These are phyloP conservation scores for Gymnopithys bicolor DNA, from an alignment of 2,797 vertebrate species.

Conservation along the genomic window DNA sequence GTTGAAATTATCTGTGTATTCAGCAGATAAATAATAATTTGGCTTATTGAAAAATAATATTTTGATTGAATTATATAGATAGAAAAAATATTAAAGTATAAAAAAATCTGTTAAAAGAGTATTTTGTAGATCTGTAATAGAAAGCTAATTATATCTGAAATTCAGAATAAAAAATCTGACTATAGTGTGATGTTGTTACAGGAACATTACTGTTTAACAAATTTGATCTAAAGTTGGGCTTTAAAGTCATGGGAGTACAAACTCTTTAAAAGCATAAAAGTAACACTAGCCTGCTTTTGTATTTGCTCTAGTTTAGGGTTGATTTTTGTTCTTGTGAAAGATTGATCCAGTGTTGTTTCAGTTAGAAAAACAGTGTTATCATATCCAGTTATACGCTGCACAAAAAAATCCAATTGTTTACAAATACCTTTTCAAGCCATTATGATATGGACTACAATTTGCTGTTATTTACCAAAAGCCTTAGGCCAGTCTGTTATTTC, in stretches of 20 bases:
- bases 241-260: not conserved
- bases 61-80: not conserved
- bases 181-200: not conserved
- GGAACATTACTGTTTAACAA: not conserved
- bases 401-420: not conserved
- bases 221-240: not conserved
- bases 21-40: not conserved
- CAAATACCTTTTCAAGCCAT: not conserved
- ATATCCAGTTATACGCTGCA: not conserved
- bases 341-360: not conserved
- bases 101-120: not conserved
- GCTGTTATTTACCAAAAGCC: conserved; percentile 8
- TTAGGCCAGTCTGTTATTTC: not conserved
- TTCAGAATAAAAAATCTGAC: not conserved
- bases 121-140: not conserved
- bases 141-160: not conserved
- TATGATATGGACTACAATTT: not conserved
- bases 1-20: not conserved
- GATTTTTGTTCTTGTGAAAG: not conserved
- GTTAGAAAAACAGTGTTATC: not conserved
- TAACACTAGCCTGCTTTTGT: not conserved
- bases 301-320: not conserved
- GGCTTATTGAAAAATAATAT: not conserved
- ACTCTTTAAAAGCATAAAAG: not conserved
- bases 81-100: not conserved